Evolutionary conservation across 2,113 vertebrate species (phyloP).

Genomic region (Puffinus mauretanicus): DNA sequence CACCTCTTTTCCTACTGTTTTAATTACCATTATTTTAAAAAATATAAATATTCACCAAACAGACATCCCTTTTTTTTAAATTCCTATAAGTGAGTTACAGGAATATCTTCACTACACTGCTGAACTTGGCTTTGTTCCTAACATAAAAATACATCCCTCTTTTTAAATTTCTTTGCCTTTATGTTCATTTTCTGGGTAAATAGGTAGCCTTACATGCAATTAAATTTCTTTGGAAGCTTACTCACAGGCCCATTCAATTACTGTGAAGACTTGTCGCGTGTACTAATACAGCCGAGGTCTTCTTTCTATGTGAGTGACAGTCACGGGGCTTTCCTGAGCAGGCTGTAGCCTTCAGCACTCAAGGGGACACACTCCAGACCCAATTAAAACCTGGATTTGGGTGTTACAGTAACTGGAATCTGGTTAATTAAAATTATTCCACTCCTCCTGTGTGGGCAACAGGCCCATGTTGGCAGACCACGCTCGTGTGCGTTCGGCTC

Average conservation of each 20-base stretch:
- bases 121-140: constrained; percentile 37
- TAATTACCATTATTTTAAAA: constrained; percentile 40
- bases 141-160: background rate
- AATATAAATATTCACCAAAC: constrained; percentile 21
- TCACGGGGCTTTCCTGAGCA: background rate
- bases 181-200: constrained; percentile 17
- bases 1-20: constrained; percentile 12
- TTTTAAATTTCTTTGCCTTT: background rate
- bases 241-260: background rate
- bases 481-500: accelerated
- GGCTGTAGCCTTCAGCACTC: background rate
- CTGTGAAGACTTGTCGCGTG: background rate
- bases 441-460: background rate
- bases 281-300: background rate
- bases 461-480: accelerated
- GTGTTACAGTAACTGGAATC: background rate
- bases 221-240: constrained; percentile 10
- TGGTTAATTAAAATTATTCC: background rate
- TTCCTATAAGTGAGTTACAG: background rate
- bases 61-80: background rate
- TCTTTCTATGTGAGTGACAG: background rate
- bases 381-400: background rate
- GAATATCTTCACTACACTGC: background rate
- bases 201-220: background rate
- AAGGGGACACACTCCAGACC: background rate